Conservation (phyloP, 2,888 invertebrate species). For the Erannis defoliaria region DNA sequence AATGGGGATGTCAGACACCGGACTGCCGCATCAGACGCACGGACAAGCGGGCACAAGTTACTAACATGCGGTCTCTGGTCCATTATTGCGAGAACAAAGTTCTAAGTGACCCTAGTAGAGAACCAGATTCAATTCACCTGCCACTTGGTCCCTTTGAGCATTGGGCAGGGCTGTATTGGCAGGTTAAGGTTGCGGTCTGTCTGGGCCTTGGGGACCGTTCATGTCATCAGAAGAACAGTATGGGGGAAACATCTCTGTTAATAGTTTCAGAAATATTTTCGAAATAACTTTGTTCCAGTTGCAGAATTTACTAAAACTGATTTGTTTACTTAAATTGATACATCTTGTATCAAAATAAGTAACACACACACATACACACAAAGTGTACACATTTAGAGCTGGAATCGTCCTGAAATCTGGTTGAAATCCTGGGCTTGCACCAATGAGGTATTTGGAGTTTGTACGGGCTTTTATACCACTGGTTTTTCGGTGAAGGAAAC, state of each 20-base stretch:
- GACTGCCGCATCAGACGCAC: conserved; percentile 11
- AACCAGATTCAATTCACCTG: conserved; percentile 77
- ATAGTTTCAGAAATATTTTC: too few species aligned
- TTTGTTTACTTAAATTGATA: too few species aligned
- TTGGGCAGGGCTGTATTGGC: conserved; percentile 56
- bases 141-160: conserved; percentile 64
- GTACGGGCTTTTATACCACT: too few species aligned
- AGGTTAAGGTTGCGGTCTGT: conserved; percentile 53
- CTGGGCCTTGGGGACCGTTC: conserved; percentile 25
- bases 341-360: too few species aligned
- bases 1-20: conserved; percentile 46
- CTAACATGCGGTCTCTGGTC: conserved; percentile 69
- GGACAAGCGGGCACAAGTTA: conserved; percentile 55
- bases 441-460: too few species aligned
- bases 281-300: too few species aligned
- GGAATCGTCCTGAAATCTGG: too few species aligned
- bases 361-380: too few species aligned
- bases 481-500: too few species aligned
- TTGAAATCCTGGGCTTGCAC: too few species aligned
- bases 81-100: conserved; percentile 78
- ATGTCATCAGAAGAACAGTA: conserved; percentile 11
- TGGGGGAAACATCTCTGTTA: conserved; percentile 1
- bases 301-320: too few species aligned
- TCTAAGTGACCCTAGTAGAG: conserved; percentile 69
- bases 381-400: too few species aligned